These are phyloP conservation scores for Tetragonula clypearis DNA, from an alignment of 1,140 invertebrate genomes.

Conservation along the genomic window DNA sequence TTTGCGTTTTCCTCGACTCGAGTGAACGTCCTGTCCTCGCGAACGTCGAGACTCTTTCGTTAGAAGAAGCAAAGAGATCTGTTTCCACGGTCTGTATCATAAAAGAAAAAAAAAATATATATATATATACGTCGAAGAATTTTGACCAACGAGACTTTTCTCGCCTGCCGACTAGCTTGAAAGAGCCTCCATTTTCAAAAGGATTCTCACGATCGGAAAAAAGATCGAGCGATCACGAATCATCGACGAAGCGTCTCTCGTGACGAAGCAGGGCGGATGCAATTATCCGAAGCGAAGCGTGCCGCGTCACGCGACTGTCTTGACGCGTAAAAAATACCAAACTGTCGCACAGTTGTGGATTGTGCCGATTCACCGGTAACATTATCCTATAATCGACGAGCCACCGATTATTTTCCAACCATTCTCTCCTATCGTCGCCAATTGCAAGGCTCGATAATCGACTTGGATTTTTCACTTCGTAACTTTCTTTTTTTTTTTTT, in stretches of 20 bases:
- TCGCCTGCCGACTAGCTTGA: background rate
- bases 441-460: background rate
- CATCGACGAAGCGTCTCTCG: background rate
- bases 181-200: background rate
- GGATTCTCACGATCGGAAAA: background rate
- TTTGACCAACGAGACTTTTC: too few species aligned
- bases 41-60: too few species aligned
- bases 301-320: conserved; percentile 54
- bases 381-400: background rate
- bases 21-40: too few species aligned
- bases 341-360: conserved; percentile 45
- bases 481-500: too few species aligned
- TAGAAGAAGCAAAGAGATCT: too few species aligned
- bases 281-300: background rate
- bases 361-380: conserved; percentile 24
- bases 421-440: background rate
- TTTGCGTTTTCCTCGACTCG: too few species aligned
- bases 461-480: background rate
- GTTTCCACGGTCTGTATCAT: too few species aligned
- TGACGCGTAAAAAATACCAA: conserved; percentile 50
- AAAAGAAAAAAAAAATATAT: too few species aligned
- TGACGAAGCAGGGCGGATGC: background rate
- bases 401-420: conserved; percentile 1
- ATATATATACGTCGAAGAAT: too few species aligned
- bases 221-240: background rate